phyloP scores from a whole-genome alignment of 2,888 invertebrate species.

The Amphipyra berbera region DNA sequence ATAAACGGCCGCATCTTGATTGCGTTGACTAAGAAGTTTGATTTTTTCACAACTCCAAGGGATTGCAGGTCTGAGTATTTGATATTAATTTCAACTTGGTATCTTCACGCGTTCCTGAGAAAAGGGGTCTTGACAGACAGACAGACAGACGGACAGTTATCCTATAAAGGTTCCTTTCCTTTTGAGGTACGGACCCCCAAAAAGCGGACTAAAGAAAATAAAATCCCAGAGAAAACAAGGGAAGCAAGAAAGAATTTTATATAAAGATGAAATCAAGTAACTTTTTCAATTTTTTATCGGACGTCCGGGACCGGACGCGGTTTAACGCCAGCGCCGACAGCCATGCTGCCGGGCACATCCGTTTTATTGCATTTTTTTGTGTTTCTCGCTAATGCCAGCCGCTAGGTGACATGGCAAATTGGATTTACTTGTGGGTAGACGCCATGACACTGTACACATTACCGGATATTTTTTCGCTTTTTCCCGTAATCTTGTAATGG shows the following conservation, averaged over 20 bases:
- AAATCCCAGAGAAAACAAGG: no score
- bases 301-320: constrained; percentile 11
- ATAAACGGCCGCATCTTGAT: no score
- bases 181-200: no score
- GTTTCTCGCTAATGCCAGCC: constrained; percentile 7
- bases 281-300: constrained; percentile 26
- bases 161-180: no score
- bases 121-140: no score
- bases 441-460: constrained; percentile 30
- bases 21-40: no score
- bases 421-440: constrained; percentile 36
- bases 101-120: no score
- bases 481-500: constrained; percentile 38
- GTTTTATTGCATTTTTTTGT: constrained; percentile 21
- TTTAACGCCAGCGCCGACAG: constrained; percentile 9
- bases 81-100: no score
- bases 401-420: constrained; percentile 45
- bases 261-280: constrained; percentile 25
- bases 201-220: no score
- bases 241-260: constrained; percentile 17
- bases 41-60: no score
- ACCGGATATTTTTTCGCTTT: constrained; percentile 10
- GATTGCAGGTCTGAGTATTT: no score
- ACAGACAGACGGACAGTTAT: no score
- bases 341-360: background rate